Percentiles rank a stretch among this genome's conserved stretches.
phyloP scores from a whole-genome alignment of 2,797 vertebrate species.

The Mormyrops attenuatus region DNA sequence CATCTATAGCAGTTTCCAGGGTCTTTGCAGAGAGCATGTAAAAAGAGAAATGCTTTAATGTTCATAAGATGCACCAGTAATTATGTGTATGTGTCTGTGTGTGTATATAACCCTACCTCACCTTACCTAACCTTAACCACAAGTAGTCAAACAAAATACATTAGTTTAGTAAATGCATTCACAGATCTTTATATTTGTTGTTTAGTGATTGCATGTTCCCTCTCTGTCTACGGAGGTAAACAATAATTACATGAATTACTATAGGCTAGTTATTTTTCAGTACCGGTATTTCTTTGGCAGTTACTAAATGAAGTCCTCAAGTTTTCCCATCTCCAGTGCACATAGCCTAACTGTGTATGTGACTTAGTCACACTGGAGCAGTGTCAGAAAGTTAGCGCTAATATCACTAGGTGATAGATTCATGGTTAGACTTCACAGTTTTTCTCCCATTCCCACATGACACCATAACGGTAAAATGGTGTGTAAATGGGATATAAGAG shows the following conservation, averaged over 20 bases:
- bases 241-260: background rate
- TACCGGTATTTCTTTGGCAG: background rate
- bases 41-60: slow-evolving; percentile 8
- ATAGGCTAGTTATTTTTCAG: background rate
- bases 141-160: background rate
- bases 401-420: background rate
- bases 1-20: slow-evolving; percentile 88
- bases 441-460: background rate
- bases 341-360: background rate
- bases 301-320: background rate
- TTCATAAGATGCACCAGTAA: background rate
- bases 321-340: background rate
- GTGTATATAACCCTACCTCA: too few relatives aligned
- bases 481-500: background rate
- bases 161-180: background rate
- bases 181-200: background rate
- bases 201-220: background rate
- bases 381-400: background rate
- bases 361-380: background rate
- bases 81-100: background rate
- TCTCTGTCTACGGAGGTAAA: background rate
- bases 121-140: background rate
- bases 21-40: slow-evolving; percentile 54
- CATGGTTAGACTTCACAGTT: background rate
- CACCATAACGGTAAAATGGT: background rate